Percentiles rank a stretch among this genome's conserved stretches.
Conservation (phyloP, 2,113 vertebrate species). For the Crotalus horridus region DNA sequence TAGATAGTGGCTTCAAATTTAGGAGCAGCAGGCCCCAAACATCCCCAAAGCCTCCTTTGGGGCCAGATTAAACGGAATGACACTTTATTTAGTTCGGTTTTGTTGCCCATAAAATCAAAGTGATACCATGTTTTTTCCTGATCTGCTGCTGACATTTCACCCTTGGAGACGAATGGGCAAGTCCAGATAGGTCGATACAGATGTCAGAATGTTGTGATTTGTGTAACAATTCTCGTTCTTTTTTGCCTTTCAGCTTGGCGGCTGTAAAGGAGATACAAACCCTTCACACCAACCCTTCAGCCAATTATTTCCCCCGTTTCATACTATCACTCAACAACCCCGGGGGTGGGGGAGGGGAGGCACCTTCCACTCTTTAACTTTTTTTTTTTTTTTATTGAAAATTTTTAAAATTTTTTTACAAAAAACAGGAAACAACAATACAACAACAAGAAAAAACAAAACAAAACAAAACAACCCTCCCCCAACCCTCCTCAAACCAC, state of each 20-base stretch:
- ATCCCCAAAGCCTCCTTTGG: background rate
- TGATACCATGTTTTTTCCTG: background rate
- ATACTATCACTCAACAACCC: background rate
- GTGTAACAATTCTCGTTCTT: background rate
- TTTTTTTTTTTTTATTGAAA: no score
- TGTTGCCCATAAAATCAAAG: background rate
- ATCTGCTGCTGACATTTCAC: background rate
- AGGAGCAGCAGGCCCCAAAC: background rate
- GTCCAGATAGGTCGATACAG: background rate
- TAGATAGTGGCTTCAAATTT: background rate
- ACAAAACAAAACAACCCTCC: no score
- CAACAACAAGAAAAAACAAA: no score
- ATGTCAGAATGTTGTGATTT: background rate
- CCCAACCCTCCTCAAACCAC: no score
- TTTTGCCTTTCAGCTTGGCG: background rate
- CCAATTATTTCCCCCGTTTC: background rate
- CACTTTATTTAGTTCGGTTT: background rate
- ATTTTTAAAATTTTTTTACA: no score
- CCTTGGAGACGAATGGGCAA: background rate
- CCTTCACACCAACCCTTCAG: background rate
- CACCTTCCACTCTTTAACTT: background rate
- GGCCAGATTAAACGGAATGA: background rate
- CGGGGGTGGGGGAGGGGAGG: background rate
- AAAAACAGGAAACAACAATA: no score
- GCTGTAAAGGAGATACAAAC: no score